These are phyloP conservation scores for Hyperoplus lanceolatus DNA, from an alignment of 2,797 vertebrate species.

Conservation along the genomic window DNA sequence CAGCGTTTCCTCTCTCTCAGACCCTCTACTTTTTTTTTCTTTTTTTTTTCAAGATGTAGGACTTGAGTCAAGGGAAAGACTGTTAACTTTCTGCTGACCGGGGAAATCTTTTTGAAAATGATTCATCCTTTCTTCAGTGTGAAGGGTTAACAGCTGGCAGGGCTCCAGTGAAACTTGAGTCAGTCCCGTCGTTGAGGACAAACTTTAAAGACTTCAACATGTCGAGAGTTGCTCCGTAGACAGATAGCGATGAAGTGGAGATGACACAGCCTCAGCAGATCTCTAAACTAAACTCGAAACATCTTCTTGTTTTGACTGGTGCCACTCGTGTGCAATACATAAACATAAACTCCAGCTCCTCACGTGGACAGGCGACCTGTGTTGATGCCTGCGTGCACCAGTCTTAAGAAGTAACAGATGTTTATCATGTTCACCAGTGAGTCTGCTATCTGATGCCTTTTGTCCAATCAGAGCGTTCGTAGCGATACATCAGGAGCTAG, in stretches of 20 bases:
- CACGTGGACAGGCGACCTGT: slow-evolving; percentile 6
- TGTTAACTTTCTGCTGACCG: slow-evolving; percentile 58
- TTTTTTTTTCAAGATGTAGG: slow-evolving; percentile 38
- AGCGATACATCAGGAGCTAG: neutral
- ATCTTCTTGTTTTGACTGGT: slow-evolving; percentile 66
- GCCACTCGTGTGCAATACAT: neutral
- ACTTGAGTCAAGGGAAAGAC: slow-evolving; percentile 40
- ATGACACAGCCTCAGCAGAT: slow-evolving; percentile 37
- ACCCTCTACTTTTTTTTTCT: slow-evolving; percentile 20
- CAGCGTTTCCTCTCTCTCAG: slow-evolving; percentile 74
- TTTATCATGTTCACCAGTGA: slow-evolving; percentile 15
- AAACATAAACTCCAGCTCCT: slow-evolving; percentile 17
- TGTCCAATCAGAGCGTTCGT: neutral
- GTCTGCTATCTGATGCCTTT: slow-evolving; percentile 2
- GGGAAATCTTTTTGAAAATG: slow-evolving; percentile 45
- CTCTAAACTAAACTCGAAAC: slow-evolving; percentile 38
- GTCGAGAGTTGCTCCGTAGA: slow-evolving; percentile 57
- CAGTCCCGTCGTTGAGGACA: slow-evolving; percentile 35
- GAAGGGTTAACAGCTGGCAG: slow-evolving; percentile 47
- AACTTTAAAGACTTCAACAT: slow-evolving; percentile 27
- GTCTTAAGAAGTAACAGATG: slow-evolving; percentile 36
- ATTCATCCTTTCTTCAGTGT: slow-evolving; percentile 37
- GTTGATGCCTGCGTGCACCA: slow-evolving; percentile 22
- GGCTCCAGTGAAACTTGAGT: slow-evolving; percentile 46
- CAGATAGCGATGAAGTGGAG: slow-evolving; percentile 19